Evolutionary conservation across 2,113 vertebrate species (phyloP), one percentile per base, ranked within the genome.

Genomic region (Conger conger): DNA sequence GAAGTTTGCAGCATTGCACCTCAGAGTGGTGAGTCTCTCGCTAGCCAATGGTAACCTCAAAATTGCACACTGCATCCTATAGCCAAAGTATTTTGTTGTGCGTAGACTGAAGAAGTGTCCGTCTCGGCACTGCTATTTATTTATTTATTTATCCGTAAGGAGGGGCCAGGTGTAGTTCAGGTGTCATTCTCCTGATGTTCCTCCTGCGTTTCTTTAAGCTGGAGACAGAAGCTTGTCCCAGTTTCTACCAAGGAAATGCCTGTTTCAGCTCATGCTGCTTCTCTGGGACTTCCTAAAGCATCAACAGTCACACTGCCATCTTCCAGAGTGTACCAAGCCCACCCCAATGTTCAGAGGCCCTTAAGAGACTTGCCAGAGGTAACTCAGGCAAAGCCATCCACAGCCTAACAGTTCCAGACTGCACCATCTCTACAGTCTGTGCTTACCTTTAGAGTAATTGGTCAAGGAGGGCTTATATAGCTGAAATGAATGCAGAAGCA

Each of bases 21-120:
- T 23, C n/a, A n/a, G 68, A 63, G 57, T 63, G 57, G 57, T 23
- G 18, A 40, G 16, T 68, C 23, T 35, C 15, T 83, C 20, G 11
- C 60, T 42, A 63, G 16, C 15, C 36, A 42, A 76, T 17, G 23
- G 60, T 83, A 45, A 76, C 82, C 63, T 83, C 38, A 76, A 40
- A 38, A 0, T 45, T 76, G 45, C 40, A 77, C 42, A 38, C 73
- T 83, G 84, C 89, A 50, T 82, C 73, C 82, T 13, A 54, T 86
- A 83, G 87, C 93, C 93, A 93, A 93, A 94, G 92, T 93, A 54
- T 9, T 86, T 83, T 83, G 8, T 30, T 18, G 36, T 37, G 20
- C 36, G 79, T 84, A 73, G 82, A 27, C 42, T 40, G 68, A 83
- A 54, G 38, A 82, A 85, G 86, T 88, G 85, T 79, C 45, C 45